Evolutionary conservation across 2,888 invertebrate genomes (phyloP).

Genomic region (Agriopis marginaria): DNA sequence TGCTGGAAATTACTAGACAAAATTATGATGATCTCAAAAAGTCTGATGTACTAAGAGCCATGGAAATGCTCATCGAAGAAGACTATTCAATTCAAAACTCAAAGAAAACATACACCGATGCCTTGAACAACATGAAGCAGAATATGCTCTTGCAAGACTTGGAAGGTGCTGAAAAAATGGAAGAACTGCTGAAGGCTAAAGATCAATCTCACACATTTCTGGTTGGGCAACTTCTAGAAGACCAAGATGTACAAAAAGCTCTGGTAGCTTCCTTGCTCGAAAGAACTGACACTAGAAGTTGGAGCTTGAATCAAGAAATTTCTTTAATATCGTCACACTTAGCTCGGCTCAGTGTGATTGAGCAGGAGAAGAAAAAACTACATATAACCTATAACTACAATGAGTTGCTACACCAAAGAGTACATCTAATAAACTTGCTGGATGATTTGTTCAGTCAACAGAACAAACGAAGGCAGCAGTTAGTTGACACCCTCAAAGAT

Average conservation of each 20-base stretch:
- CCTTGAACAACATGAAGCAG: conserved; percentile 88
- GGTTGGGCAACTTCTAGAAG: conserved; percentile 87
- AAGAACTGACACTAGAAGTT: conserved; percentile 90
- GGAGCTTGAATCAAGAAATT: conserved; percentile 92
- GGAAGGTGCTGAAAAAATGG: conserved; percentile 87
- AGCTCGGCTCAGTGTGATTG: conserved; percentile 89
- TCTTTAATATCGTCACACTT: conserved; percentile 90
- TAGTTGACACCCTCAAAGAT: conserved; percentile 89
- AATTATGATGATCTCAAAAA: conserved; percentile 87
- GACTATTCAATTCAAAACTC: conserved; percentile 87
- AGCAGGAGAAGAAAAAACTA: conserved; percentile 90
- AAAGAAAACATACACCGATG: conserved; percentile 88
- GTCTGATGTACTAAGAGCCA: conserved; percentile 89
- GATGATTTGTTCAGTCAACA: conserved; percentile 90
- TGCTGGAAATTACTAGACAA: conserved; percentile 87
- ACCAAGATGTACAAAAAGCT: conserved; percentile 90
- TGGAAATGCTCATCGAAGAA: conserved; percentile 89
- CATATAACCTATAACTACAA: conserved; percentile 89
- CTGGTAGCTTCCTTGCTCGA: conserved; percentile 90
- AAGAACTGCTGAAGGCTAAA: conserved; percentile 87
- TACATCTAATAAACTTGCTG: conserved; percentile 88
- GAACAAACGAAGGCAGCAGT: conserved; percentile 87
- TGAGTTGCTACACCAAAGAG: conserved; percentile 89
- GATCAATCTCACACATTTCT: conserved; percentile 87
- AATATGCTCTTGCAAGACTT: conserved; percentile 86